Conservation (phyloP, 1,140 invertebrate genomes). For the Drosophila repletoides region DNA sequence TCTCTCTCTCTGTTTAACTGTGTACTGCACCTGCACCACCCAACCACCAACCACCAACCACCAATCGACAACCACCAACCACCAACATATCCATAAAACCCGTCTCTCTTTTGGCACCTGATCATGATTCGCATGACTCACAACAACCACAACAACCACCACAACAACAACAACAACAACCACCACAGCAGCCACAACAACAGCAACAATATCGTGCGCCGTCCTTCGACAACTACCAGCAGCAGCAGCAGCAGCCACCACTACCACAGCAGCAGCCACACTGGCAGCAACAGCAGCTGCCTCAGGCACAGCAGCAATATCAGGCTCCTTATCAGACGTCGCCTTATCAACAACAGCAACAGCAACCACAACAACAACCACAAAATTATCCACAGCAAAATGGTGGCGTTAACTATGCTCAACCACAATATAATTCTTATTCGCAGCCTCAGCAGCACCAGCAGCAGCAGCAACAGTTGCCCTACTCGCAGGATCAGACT, state of each 20-base stretch:
- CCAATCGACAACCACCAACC: conserved; percentile 46
- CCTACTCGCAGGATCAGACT: conserved; percentile 69
- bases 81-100: conserved; percentile 56
- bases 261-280: conserved; percentile 48
- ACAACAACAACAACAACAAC: conserved; percentile 78
- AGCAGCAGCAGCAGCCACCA: conserved; percentile 52
- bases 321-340: conserved; percentile 58
- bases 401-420: conserved; percentile 68
- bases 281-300: conserved; percentile 41
- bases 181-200: conserved; percentile 68
- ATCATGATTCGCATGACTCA: conserved; percentile 43
- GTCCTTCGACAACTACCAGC: conserved; percentile 60
- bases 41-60: conserved; percentile 38
- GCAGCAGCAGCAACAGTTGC: conserved; percentile 46
- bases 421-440: conserved; percentile 81
- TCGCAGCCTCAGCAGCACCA: conserved; percentile 68
- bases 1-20: conserved; percentile 12
- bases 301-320: conserved; percentile 60
- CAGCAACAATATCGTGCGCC: conserved; percentile 73
- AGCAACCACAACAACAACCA: conserved; percentile 50
- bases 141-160: conserved; percentile 39
- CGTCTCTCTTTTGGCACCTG: conserved; percentile 63
- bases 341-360: conserved; percentile 52
- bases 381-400: conserved; percentile 67
- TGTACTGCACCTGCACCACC: conserved; percentile 6